phyloP scores from a whole-genome alignment of 2,888 invertebrate genomes.

The Mimachlamys varia region DNA sequence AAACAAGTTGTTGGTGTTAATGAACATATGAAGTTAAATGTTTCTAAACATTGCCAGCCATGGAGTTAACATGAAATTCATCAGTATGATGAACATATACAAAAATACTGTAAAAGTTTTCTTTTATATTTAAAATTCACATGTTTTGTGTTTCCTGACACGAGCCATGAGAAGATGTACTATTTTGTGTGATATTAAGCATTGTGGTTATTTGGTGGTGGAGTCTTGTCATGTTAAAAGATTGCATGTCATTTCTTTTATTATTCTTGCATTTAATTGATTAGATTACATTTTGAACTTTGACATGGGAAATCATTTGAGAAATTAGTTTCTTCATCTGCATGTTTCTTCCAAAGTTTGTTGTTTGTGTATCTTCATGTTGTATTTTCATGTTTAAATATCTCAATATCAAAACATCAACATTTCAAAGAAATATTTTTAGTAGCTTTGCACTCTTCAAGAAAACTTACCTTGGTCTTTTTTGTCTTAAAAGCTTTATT shows the following conservation, averaged over 20 bases:
- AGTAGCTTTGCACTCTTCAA: no score
- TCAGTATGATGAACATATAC: no score
- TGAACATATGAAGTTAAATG: no score
- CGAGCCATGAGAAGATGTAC: no score
- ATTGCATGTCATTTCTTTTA: neutral
- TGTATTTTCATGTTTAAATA: neutral
- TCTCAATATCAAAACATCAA: neutral
- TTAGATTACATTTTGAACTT: neutral
- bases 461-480: no score
- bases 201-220: neutral
- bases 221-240: neutral
- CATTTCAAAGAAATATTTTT: neutral
- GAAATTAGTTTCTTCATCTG: neutral
- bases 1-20: no score
- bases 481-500: no score
- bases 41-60: no score
- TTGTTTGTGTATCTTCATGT: neutral
- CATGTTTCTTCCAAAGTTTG: conserved; percentile 34
- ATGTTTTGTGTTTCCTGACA: no score
- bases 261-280: neutral
- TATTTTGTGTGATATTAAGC: neutral
- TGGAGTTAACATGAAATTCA: no score
- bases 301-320: neutral
- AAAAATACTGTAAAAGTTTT: no score
- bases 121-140: no score